Evolutionary conservation across 2,797 vertebrate species (phyloP).

Genomic region (Sebastes elongatus): DNA sequence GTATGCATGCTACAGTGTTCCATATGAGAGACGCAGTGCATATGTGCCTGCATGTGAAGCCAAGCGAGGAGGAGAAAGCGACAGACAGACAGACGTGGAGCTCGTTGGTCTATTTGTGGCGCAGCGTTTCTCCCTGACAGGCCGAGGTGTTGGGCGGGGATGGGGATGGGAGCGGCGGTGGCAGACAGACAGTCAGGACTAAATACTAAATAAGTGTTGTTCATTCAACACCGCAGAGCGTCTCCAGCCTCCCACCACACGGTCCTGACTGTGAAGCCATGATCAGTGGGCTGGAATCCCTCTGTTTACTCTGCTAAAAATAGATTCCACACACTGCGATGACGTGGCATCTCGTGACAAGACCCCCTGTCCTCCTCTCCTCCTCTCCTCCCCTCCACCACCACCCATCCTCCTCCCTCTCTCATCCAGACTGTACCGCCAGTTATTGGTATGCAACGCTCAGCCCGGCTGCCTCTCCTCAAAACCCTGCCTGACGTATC

Average conservation of each 20-base stretch:
- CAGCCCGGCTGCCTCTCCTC: slow-evolving; percentile 17
- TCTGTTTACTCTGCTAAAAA: slow-evolving; percentile 79
- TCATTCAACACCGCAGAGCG: slow-evolving; percentile 28
- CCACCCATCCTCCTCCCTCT: background rate
- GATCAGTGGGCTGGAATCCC: slow-evolving; percentile 75
- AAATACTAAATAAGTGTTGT: background rate
- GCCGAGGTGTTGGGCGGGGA: background rate
- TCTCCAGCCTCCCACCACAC: slow-evolving; percentile 27
- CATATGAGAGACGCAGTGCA: background rate
- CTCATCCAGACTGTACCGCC: slow-evolving; percentile 8
- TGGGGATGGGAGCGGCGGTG: background rate
- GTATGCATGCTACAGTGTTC: background rate
- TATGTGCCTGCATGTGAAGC: background rate
- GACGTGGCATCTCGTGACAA: slow-evolving; percentile 71
- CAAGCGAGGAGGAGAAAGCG: background rate
- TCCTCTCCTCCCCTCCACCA: background rate
- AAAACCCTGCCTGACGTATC: slow-evolving; percentile 1
- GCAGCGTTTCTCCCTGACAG: slow-evolving; percentile 19
- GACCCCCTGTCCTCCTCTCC: background rate
- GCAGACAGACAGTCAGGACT: slow-evolving; percentile 13
- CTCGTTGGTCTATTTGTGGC: slow-evolving; percentile 21
- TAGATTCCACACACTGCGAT: slow-evolving; percentile 72
- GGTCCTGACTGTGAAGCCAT: slow-evolving; percentile 34
- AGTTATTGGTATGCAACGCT: slow-evolving; percentile 54
- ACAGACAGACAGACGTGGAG: slow-evolving; percentile 7